phyloP scores from a whole-genome alignment of 2,113 vertebrate genomes.

The Gopherus evgoodei region DNA sequence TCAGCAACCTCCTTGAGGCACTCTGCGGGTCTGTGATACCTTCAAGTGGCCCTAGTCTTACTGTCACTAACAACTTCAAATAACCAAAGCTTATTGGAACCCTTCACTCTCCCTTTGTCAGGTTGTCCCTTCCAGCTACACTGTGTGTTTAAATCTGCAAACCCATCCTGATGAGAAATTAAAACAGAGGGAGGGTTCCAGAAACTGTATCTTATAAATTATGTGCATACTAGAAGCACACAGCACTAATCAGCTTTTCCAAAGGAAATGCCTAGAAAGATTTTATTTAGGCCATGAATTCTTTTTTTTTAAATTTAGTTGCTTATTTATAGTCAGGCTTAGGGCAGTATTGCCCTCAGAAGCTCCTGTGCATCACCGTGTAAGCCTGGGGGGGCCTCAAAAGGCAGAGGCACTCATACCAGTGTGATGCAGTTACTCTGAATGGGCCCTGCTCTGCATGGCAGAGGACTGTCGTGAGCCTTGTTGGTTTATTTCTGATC shows the following conservation, averaged over 20 bases:
- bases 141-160: slow-evolving; percentile 21
- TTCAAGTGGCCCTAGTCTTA: neutral
- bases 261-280: slow-evolving; percentile 65
- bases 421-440: neutral
- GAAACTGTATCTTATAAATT: slow-evolving; percentile 4
- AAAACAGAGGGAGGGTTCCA: slow-evolving; percentile 15
- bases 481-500: neutral
- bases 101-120: neutral
- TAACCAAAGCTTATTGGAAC: slow-evolving; percentile 10
- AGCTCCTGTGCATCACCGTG: neutral
- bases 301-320: slow-evolving; percentile 53
- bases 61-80: neutral
- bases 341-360: neutral
- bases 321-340: slow-evolving; percentile 53
- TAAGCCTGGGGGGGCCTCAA: slow-evolving; percentile 21
- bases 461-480: neutral
- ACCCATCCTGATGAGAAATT: neutral
- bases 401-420: slow-evolving; percentile 33
- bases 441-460: neutral
- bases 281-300: slow-evolving; percentile 49
- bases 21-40: neutral
- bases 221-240: slow-evolving; percentile 46
- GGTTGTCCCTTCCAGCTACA: neutral
- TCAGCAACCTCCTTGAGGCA: neutral
- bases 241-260: slow-evolving; percentile 68